These are phyloP conservation scores for Strix aluco DNA, from an alignment of 2,113 vertebrate genomes.

Conservation along the genomic window DNA sequence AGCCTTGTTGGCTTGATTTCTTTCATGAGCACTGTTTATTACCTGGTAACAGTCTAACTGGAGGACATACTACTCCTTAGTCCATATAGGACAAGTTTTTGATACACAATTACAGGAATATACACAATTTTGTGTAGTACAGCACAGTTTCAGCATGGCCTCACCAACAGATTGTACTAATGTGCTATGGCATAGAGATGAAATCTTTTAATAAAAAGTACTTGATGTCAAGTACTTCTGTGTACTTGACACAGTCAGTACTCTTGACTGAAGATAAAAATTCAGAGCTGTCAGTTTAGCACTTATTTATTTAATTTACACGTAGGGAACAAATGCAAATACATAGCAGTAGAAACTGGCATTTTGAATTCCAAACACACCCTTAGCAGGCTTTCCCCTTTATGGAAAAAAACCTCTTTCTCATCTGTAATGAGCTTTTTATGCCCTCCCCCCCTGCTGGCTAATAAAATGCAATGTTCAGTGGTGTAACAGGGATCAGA, in stretches of 20 bases:
- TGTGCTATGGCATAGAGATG: not conserved
- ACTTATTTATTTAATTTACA: not conserved
- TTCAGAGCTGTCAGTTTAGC: not conserved
- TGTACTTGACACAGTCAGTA: not conserved
- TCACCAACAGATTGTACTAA: not conserved
- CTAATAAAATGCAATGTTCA: not conserved
- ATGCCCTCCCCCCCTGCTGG: fast-evolving
- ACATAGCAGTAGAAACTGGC: not conserved
- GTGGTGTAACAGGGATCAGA: not conserved
- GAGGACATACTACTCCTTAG: not conserved
- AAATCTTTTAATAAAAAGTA: not conserved
- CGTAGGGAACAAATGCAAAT: not conserved
- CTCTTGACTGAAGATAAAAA: not conserved
- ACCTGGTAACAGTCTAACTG: not conserved
- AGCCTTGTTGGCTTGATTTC: not conserved
- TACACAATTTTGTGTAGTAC: not conserved
- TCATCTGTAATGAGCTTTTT: not conserved
- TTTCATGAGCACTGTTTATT: not conserved
- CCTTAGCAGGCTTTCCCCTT: not conserved
- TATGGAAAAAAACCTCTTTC: not conserved
- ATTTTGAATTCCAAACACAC: not conserved
- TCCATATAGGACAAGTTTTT: not conserved
- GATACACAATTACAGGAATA: not conserved
- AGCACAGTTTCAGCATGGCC: not conserved
- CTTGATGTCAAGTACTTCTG: not conserved